Base-by-base conservation (phyloP, 1,140 invertebrate genomes). In the Zophobas atratus region DNA sequence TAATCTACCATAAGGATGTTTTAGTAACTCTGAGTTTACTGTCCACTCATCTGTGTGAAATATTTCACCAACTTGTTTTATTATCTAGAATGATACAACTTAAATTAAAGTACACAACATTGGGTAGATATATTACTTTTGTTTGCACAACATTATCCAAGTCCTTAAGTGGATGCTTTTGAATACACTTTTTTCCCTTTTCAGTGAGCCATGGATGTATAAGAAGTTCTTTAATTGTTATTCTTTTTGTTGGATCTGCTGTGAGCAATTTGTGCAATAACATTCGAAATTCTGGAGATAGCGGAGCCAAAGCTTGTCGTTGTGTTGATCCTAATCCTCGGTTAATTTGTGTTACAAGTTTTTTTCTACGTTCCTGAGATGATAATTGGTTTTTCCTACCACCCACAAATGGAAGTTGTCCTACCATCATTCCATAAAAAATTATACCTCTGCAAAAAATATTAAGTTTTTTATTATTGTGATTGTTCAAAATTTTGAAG, bases 361-460 rank as follows among this genome's bases (percentile, higher is more conserved):
- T 89, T 76, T 90, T 88, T n/a, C 91, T 86, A 57, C 89, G 86
- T 78, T 89, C 87, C 76, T 90, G 90, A 49, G 88, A 87, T 1
- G 89, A 88, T 86, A 76, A 85, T 85, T 79, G 85, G 84, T 79
- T 85, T 74, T 85, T 83, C 0, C 84, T 79, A 57, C 84, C 85
- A 38, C 86, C 88, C 33, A 89, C 86, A 83, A 94, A 94, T 32
- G 92, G 93, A 78, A 94, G 85, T 73, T 89, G 89, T 43, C 93
- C 93, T 0, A 91, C 88, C 74, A 90, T 88, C 91, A 93, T 92
- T 39, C 89, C 90, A 86, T 92, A 93, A 76, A 92, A 87, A 67
- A 93, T 90, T 53, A 93, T 90, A 57, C 92, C 92, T 38, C 92
- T 93, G 87, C 6, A 85, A 86, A 80, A 80, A 63, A 43, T 43